Evolutionary conservation across 1,140 invertebrate species (phyloP).

Genomic region (Solenopsis fugax): DNA sequence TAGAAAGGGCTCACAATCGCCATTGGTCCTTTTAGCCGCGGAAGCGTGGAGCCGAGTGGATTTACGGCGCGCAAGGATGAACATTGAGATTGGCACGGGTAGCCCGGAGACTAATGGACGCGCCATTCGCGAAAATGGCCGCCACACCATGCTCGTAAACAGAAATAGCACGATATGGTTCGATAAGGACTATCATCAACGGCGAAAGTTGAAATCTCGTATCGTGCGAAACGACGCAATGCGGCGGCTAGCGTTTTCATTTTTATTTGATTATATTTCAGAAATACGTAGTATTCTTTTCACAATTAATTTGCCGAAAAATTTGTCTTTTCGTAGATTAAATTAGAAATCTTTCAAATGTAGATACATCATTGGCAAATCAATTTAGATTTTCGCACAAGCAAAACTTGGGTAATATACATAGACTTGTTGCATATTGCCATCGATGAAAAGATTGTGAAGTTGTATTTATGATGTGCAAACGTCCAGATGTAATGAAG

Average conservation of each 20-base stretch:
- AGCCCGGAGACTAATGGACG: slow-evolving; percentile 72
- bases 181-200: slow-evolving; percentile 59
- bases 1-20: slow-evolving; percentile 66
- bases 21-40: slow-evolving; percentile 68
- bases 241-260: not conserved
- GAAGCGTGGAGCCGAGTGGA: slow-evolving; percentile 62
- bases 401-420: not conserved
- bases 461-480: not conserved
- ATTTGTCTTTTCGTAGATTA: not conserved
- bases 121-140: slow-evolving; percentile 61
- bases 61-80: slow-evolving; percentile 67
- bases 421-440: not conserved
- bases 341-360: not conserved
- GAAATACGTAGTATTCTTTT: not conserved
- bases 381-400: not conserved
- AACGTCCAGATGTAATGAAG: not conserved
- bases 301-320: not conserved
- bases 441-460: not conserved
- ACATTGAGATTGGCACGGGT: slow-evolving; percentile 69
- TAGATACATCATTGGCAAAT: not conserved
- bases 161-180: slow-evolving; percentile 66
- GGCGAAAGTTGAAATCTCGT: not conserved
- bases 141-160: slow-evolving; percentile 62
- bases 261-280: not conserved
- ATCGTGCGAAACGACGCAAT: not conserved